A percentile compares a stretch with the other conserved stretches of the same genome.
phyloP scores from a whole-genome alignment of 2,113 vertebrate species.

The Furnarius figulus region DNA sequence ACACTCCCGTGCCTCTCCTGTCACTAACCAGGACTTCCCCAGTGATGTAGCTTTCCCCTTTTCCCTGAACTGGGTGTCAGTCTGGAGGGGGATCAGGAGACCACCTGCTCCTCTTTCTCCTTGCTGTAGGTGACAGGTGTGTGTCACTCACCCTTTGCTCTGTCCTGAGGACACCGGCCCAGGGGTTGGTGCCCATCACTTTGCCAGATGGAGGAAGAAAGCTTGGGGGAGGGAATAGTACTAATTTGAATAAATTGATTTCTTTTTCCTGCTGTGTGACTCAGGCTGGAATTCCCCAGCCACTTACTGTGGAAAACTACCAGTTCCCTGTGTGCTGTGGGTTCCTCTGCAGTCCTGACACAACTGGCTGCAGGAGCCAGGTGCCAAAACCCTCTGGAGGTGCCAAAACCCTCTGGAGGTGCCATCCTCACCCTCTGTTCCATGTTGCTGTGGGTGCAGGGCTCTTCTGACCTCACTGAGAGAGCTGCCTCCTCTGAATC shows the following conservation, averaged over 20 bases:
- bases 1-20: too few species aligned
- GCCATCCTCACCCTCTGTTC: background rate
- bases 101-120: background rate
- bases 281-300: conserved; percentile 38
- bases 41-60: background rate
- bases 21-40: background rate
- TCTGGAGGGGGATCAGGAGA: background rate
- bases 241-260: conserved; percentile 9
- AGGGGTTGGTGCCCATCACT: background rate
- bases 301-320: conserved; percentile 43
- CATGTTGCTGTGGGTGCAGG: background rate
- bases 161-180: background rate
- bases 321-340: background rate
- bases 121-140: background rate
- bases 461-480: background rate
- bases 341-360: background rate
- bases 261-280: background rate
- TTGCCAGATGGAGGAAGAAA: background rate
- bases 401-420: background rate
- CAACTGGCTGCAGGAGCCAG: background rate
- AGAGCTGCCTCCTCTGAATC: background rate
- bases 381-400: background rate
- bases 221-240: background rate
- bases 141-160: background rate
- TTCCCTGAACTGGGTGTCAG: background rate